Conservation (phyloP, 2,113 vertebrate genomes). For the Seriola quinqueradiata region DNA sequence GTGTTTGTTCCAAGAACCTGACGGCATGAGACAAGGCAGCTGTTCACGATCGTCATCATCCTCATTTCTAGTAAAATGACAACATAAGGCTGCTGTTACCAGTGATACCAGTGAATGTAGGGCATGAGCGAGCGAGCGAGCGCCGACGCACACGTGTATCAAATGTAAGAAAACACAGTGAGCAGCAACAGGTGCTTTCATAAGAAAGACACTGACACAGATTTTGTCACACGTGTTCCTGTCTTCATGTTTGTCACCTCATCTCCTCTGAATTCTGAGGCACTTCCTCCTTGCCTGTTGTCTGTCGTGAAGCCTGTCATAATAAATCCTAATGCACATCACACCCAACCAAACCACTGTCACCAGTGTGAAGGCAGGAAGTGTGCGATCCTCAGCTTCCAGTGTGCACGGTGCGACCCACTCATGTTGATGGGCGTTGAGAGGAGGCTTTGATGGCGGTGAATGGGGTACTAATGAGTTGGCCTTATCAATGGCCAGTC, state of each 20-base stretch:
- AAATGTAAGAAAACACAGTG: not conserved
- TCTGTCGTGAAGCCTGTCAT: not conserved
- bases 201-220: not conserved
- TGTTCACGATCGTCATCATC: slow-evolving; percentile 2
- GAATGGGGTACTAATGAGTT: slow-evolving; percentile 80
- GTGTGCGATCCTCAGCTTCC: slow-evolving; percentile 40
- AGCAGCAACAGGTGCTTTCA: not conserved
- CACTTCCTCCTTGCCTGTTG: not conserved
- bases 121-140: not conserved
- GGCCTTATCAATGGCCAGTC: slow-evolving; percentile 74
- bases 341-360: not conserved
- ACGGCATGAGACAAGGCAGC: slow-evolving; percentile 26
- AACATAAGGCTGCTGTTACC: not conserved
- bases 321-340: not conserved
- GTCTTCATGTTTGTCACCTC: not conserved
- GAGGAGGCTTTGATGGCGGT: slow-evolving; percentile 72
- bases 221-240: not conserved
- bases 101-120: not conserved
- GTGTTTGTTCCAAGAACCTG: slow-evolving; percentile 39
- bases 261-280: not conserved
- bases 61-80: not conserved
- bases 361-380: slow-evolving; percentile 30
- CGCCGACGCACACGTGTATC: too few species aligned
- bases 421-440: slow-evolving; percentile 58
- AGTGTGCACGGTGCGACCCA: slow-evolving; percentile 36